phyloP scores from a whole-genome alignment of 2,113 vertebrate species.

The Calonectris borealis region DNA sequence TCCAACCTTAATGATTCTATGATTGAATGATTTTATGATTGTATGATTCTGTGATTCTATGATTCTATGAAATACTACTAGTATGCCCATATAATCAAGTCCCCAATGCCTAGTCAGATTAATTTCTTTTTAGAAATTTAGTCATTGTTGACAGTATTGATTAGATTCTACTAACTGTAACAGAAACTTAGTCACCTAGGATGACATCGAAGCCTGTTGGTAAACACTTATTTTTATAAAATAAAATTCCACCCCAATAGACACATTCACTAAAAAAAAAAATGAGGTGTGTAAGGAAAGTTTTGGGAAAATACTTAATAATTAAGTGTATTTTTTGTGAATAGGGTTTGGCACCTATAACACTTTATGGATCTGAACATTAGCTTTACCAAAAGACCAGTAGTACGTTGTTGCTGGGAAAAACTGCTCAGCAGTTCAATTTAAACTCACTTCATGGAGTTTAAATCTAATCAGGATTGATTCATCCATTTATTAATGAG shows the following conservation, averaged over 20 bases:
- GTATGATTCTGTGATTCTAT: too few relatives aligned
- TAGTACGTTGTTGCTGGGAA: background rate
- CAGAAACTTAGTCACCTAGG: background rate
- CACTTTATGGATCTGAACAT: background rate
- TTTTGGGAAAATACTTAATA: rapidly evolving
- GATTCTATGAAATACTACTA: background rate
- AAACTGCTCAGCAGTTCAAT: background rate
- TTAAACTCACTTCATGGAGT: background rate
- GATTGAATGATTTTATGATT: too few relatives aligned
- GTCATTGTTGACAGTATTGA: background rate
- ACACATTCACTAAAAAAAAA: background rate
- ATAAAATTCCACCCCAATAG: background rate
- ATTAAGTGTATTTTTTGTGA: background rate
- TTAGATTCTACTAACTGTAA: background rate
- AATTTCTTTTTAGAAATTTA: background rate
- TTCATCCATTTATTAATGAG: background rate
- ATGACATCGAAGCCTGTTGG: background rate
- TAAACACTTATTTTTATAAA: background rate
- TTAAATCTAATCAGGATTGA: background rate
- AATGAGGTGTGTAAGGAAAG: background rate
- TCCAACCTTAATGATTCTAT: too few relatives aligned
- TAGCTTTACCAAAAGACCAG: background rate
- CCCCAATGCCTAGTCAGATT: background rate
- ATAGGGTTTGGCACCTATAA: background rate
- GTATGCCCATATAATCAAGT: background rate